These are phyloP conservation scores for Caenorhabditis uteleia DNA, from an alignment of 2,888 invertebrate species.

Conservation along the genomic window DNA sequence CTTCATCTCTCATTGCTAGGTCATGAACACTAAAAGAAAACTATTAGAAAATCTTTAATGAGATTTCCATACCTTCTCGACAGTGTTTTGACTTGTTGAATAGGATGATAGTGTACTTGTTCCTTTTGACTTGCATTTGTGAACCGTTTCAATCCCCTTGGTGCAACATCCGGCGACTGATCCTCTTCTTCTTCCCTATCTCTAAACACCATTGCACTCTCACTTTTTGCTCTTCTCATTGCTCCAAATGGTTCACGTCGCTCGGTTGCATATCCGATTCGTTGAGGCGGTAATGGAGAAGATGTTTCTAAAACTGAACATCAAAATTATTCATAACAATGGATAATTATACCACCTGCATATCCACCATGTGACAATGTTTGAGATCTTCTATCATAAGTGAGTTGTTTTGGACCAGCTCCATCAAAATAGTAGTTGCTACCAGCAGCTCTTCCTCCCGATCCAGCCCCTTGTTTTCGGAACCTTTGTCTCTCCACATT, in stretches of 20 bases:
- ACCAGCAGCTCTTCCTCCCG: slow-evolving; percentile 46
- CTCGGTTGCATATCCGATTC: slow-evolving; percentile 36
- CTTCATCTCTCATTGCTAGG: slow-evolving; percentile 35
- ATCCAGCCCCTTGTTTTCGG: slow-evolving; percentile 54
- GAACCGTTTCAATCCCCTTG: slow-evolving; percentile 40
- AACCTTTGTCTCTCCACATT: slow-evolving; percentile 59
- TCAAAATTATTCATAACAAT: background rate
- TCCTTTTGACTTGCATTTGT: slow-evolving; percentile 27
- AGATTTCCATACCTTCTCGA: slow-evolving; percentile 32
- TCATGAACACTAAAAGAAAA: slow-evolving; percentile 40
- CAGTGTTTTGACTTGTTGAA: slow-evolving; percentile 43
- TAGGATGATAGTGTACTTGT: slow-evolving; percentile 47
- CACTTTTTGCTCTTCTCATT: slow-evolving; percentile 64
- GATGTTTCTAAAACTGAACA: background rate
- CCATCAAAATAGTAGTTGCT: slow-evolving; percentile 50
- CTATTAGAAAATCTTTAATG: background rate
- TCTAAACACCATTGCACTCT: slow-evolving; percentile 54
- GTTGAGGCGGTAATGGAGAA: background rate
- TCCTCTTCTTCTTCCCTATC: slow-evolving; percentile 32
- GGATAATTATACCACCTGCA: slow-evolving; percentile 14
- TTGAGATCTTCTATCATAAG: slow-evolving; percentile 42
- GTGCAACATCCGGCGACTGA: slow-evolving; percentile 34
- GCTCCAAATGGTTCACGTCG: slow-evolving; percentile 43
- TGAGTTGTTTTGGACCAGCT: slow-evolving; percentile 26
- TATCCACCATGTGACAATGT: slow-evolving; percentile 41